Evolutionary conservation across 1,140 invertebrate genomes (phyloP).

Genomic region (Drosophila prosaltans): DNA sequence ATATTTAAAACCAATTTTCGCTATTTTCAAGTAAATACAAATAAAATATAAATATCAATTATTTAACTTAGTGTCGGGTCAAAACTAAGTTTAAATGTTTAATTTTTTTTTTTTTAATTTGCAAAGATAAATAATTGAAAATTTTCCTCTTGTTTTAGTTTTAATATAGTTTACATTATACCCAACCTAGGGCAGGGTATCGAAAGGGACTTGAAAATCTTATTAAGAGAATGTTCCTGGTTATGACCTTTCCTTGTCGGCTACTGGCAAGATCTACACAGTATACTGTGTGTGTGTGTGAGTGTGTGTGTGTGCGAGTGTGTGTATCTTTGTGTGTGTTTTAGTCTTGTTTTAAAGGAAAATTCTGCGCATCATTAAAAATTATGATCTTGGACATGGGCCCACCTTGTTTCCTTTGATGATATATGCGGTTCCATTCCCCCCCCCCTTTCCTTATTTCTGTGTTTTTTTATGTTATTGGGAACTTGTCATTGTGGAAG

Average conservation of each 20-base stretch:
- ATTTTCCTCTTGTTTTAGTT: too few relatives aligned
- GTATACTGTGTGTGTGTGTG: neutral
- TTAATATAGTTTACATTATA: neutral
- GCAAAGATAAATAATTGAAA: too few relatives aligned
- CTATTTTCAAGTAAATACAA: too few relatives aligned
- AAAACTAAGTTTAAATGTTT: too few relatives aligned
- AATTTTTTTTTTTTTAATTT: too few relatives aligned
- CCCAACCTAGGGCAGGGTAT: neutral
- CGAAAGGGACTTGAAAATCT: neutral
- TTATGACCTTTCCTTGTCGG: constrained; percentile 31
- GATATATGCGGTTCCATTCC: constrained; percentile 6
- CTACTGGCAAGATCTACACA: neutral
- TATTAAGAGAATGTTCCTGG: neutral
- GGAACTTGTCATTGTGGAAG: neutral
- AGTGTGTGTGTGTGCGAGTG: neutral
- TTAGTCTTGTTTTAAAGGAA: constrained; percentile 41
- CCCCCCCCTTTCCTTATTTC: neutral
- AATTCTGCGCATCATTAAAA: constrained; percentile 62
- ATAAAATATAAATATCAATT: too few relatives aligned
- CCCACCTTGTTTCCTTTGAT: constrained; percentile 10
- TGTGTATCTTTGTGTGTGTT: neutral
- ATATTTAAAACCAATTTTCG: too few relatives aligned
- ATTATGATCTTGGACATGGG: constrained; percentile 37
- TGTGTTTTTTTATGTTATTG: constrained; percentile 23
- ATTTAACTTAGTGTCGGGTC: too few relatives aligned